Evolutionary conservation across 2,888 invertebrate species (phyloP).

Genomic region (Digitonthophagus gazella): DNA sequence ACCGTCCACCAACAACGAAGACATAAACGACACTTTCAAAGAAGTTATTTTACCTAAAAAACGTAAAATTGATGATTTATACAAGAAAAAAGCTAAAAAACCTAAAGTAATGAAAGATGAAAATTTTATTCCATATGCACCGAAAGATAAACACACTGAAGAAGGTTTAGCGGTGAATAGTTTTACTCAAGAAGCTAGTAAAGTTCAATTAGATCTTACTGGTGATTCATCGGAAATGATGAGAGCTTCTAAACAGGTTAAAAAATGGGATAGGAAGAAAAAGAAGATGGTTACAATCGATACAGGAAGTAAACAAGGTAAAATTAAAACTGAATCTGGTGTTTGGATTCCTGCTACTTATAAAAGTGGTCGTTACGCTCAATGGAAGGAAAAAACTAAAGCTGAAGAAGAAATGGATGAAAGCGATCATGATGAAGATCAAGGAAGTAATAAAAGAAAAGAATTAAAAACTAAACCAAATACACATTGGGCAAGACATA

Average conservation of each 20-base stretch:
- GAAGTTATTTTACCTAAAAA: slow-evolving; percentile 58
- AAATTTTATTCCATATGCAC: slow-evolving; percentile 83
- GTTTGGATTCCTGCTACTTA: slow-evolving; percentile 91
- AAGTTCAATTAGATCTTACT: slow-evolving; percentile 78
- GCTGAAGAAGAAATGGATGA: slow-evolving; percentile 50
- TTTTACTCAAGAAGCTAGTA: slow-evolving; percentile 77
- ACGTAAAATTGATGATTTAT: slow-evolving; percentile 57
- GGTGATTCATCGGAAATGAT: slow-evolving; percentile 74
- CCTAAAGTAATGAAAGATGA: slow-evolving; percentile 64
- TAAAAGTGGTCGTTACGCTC: slow-evolving; percentile 84
- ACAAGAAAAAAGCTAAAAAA: slow-evolving; percentile 52
- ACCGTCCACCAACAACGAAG: slow-evolving; percentile 53
- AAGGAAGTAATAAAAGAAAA: slow-evolving; percentile 26
- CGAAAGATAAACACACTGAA: slow-evolving; percentile 83
- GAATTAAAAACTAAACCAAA: slow-evolving; percentile 52
- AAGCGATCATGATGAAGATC: slow-evolving; percentile 50
- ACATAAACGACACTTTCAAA: slow-evolving; percentile 58
- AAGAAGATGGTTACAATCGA: slow-evolving; percentile 87
- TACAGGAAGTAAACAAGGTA: slow-evolving; percentile 65
- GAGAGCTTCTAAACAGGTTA: slow-evolving; percentile 60
- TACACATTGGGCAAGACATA: slow-evolving; percentile 78
- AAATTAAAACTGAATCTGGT: slow-evolving; percentile 94
- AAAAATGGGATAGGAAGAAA: slow-evolving; percentile 92
- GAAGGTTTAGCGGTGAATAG: slow-evolving; percentile 71
- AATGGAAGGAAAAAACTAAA: slow-evolving; percentile 81